Evolutionary conservation across 2,113 vertebrate species (phyloP).

Genomic region (Jacana jacana): DNA sequence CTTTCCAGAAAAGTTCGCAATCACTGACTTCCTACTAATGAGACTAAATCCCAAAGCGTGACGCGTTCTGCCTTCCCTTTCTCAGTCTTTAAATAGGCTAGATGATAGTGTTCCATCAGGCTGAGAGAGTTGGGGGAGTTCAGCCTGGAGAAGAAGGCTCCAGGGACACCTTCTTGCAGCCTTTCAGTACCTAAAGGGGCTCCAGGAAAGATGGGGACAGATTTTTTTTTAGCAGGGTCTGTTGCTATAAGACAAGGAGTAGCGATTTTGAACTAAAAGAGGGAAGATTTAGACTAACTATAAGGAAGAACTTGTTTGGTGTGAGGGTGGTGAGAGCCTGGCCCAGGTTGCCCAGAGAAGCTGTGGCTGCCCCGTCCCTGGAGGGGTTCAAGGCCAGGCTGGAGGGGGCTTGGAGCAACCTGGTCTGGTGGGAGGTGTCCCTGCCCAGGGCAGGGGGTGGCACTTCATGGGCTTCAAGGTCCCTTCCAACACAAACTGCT

Average conservation of each 20-base stretch:
- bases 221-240: background rate
- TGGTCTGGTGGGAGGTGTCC: background rate
- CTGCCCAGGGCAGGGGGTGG: background rate
- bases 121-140: background rate
- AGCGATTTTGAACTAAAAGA: background rate
- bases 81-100: background rate
- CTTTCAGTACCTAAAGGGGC: background rate
- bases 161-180: background rate
- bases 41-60: background rate
- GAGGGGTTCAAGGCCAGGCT: background rate
- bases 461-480: background rate
- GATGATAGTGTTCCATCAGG: background rate
- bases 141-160: background rate
- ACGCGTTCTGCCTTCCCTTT: background rate
- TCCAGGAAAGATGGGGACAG: background rate
- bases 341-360: background rate
- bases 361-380: background rate
- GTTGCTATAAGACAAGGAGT: background rate
- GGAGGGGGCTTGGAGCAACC: background rate
- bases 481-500: background rate
- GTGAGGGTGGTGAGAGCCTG: too few relatives aligned
- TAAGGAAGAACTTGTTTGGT: background rate
- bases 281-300: background rate
- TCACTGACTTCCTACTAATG: background rate
- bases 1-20: background rate